phyloP scores from a whole-genome alignment of 2,113 vertebrate genomes.

The Chaetura pelagica region DNA sequence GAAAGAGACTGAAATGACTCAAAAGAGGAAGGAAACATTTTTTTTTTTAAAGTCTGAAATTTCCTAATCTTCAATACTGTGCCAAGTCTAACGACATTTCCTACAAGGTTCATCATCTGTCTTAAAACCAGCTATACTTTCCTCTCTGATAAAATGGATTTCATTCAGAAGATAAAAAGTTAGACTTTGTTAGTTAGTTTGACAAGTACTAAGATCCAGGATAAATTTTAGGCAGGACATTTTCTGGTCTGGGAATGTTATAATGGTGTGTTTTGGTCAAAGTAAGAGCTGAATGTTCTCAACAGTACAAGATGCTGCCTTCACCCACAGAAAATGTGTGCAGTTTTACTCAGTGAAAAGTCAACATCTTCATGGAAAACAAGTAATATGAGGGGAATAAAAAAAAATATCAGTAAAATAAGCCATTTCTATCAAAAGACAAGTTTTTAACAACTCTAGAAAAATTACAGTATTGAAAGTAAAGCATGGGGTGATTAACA shows the following conservation, averaged over 20 bases:
- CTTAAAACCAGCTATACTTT: background rate
- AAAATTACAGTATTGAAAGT: background rate
- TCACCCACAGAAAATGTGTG: background rate
- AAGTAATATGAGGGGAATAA: background rate
- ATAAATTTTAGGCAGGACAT: background rate
- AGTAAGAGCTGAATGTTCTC: background rate
- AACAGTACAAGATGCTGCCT: background rate
- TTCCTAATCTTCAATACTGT: background rate
- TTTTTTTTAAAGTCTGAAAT: background rate
- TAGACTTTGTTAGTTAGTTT: background rate
- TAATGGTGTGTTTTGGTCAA: background rate
- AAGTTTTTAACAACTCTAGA: background rate
- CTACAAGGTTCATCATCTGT: background rate
- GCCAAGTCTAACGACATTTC: background rate
- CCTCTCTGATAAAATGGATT: background rate
- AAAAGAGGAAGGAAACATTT: constrained; percentile 2
- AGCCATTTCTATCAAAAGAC: background rate
- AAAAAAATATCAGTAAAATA: background rate
- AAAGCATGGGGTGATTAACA: background rate
- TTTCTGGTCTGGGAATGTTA: background rate
- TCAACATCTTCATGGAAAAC: background rate
- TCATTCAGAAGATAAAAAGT: background rate
- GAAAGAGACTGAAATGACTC: constrained; percentile 4
- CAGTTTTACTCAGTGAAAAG: background rate
- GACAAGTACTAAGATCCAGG: background rate